These are phyloP conservation scores for Dendrocopos noguchii DNA, from an alignment of 2,113 vertebrate species.

Conservation along the genomic window DNA sequence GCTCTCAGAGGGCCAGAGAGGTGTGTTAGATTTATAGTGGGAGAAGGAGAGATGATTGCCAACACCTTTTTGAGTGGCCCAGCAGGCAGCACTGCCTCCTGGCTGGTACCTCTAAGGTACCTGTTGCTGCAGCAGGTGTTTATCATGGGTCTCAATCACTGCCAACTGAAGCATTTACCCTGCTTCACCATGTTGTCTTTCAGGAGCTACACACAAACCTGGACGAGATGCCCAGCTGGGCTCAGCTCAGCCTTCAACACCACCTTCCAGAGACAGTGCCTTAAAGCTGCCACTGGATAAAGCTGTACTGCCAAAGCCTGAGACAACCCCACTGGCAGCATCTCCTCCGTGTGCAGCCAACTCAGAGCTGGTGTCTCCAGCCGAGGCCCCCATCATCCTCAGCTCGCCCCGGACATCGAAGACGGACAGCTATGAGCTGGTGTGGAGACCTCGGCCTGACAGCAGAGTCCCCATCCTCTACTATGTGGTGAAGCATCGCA, in stretches of 20 bases:
- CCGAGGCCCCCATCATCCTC: slow-evolving; percentile 93
- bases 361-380: slow-evolving; percentile 76
- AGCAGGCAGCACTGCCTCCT: background rate
- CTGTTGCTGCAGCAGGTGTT: background rate
- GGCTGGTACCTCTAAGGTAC: background rate
- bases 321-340: slow-evolving; percentile 41
- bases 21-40: background rate
- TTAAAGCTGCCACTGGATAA: slow-evolving; percentile 71
- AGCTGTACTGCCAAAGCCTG: slow-evolving; percentile 68
- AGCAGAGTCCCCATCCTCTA: slow-evolving; percentile 84
- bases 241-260: background rate
- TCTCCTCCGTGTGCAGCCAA: slow-evolving; percentile 80
- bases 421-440: slow-evolving; percentile 92
- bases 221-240: background rate
- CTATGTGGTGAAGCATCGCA: slow-evolving; percentile 93
- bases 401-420: slow-evolving; percentile 93
- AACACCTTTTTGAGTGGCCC: background rate
- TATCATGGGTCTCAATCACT: background rate
- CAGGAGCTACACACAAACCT: slow-evolving; percentile 62
- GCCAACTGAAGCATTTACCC: background rate
- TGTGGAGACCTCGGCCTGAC: slow-evolving; percentile 92
- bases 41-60: background rate
- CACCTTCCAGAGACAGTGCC: slow-evolving; percentile 72
- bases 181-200: background rate
- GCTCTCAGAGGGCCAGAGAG: background rate